Percentiles rank a stretch among this genome's conserved stretches.
Conservation (phyloP, 2,113 vertebrate genomes). For the Phalacrocorax carbo region DNA sequence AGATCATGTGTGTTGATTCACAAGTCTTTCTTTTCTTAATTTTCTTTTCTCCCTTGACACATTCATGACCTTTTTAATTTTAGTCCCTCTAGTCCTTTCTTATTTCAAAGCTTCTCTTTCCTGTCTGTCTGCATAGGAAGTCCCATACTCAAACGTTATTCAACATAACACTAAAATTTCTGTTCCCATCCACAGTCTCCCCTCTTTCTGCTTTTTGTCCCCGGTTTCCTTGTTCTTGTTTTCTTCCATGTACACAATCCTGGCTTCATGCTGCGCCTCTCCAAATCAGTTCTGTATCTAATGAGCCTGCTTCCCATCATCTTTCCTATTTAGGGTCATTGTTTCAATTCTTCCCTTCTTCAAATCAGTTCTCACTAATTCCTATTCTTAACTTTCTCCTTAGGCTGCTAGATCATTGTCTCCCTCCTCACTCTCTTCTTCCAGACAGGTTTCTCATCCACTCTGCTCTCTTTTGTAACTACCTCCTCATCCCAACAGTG, state of each 20-base stretch:
- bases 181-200: background rate
- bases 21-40: background rate
- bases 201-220: background rate
- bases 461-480: background rate
- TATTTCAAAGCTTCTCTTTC: background rate
- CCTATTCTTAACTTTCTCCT: background rate
- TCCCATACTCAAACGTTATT: background rate
- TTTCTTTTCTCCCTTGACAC: background rate
- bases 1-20: background rate
- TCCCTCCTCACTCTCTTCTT: background rate
- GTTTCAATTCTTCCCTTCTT: background rate
- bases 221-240: background rate
- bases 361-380: background rate
- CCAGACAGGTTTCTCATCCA: background rate
- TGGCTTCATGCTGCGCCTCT: background rate
- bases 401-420: background rate
- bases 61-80: background rate
- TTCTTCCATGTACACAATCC: background rate
- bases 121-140: background rate
- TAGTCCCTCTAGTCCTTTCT: background rate
- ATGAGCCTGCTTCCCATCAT: background rate
- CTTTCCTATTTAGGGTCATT: background rate
- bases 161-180: background rate
- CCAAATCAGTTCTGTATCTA: background rate
- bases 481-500: background rate